phyloP scores from a whole-genome alignment of 2,113 vertebrate genomes.

The Chelonoidis abingdonii region DNA sequence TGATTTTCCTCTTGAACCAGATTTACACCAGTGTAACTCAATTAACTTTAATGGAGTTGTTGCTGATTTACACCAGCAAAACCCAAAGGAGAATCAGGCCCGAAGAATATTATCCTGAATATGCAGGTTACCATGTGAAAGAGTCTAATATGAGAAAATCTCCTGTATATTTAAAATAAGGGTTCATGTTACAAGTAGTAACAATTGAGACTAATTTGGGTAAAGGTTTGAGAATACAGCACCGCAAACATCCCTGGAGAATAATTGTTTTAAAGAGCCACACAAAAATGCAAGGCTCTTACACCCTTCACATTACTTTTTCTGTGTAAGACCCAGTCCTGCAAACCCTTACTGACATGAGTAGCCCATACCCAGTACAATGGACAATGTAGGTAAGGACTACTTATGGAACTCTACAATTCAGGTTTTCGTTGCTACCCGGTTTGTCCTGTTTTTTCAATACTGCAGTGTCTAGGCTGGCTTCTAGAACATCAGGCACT shows the following conservation, averaged over 20 bases:
- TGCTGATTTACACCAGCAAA: background rate
- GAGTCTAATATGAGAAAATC: conserved; percentile 13
- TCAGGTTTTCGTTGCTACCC: background rate
- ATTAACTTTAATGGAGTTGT: background rate
- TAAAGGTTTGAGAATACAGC: background rate
- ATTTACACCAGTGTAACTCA: background rate
- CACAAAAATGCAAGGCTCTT: background rate
- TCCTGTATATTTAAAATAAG: background rate
- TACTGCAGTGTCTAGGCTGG: background rate
- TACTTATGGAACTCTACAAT: background rate
- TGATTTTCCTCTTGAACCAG: background rate
- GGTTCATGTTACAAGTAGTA: background rate
- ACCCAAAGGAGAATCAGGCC: background rate
- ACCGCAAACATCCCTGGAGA: background rate
- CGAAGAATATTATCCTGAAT: conserved; percentile 41
- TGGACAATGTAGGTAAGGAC: background rate
- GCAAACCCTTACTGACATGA: background rate
- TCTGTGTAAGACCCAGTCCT: background rate
- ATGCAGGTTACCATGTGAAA: conserved; percentile 47
- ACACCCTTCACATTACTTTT: background rate
- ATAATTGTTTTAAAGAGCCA: background rate
- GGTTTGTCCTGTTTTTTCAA: background rate
- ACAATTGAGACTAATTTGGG: background rate
- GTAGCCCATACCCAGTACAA: background rate
- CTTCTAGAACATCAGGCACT: background rate